A percentile compares a stretch with the other conserved stretches of the same genome.
phyloP scores from a whole-genome alignment of 1,140 invertebrate species.

The Drosophila pandora region DNA sequence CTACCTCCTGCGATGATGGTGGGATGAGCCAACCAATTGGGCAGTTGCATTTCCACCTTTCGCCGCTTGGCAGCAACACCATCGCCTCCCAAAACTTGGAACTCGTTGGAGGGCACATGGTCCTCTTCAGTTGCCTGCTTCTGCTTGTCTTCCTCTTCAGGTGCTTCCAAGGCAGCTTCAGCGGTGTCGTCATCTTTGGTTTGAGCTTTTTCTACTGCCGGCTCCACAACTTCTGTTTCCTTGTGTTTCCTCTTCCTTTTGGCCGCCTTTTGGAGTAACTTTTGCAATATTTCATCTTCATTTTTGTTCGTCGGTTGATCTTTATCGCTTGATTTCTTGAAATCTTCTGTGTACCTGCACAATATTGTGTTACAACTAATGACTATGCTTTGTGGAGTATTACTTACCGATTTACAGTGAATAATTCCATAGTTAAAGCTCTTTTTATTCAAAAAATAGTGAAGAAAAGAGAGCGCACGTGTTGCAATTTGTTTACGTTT shows the following conservation, averaged over 20 bases:
- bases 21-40: constrained; percentile 94
- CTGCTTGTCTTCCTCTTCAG: not conserved
- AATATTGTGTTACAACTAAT: not conserved
- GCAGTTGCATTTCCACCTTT: constrained; percentile 90
- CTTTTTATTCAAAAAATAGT: constrained; percentile 16
- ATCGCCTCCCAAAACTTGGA: constrained; percentile 85
- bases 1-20: constrained; percentile 86
- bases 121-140: constrained; percentile 2
- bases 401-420: constrained; percentile 76
- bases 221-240: constrained; percentile 33
- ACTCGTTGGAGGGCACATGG: constrained; percentile 61
- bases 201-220: constrained; percentile 5
- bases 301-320: constrained; percentile 40
- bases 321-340: constrained; percentile 16
- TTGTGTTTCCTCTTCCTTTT: constrained; percentile 75
- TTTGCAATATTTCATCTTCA: constrained; percentile 86
- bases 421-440: constrained; percentile 72
- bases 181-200: constrained; percentile 7
- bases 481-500: constrained; percentile 70
- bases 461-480: constrained; percentile 47
- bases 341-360: constrained; percentile 53
- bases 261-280: constrained; percentile 85
- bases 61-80: constrained; percentile 84
- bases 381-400: not conserved
- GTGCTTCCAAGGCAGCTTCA: not conserved